phyloP scores from a whole-genome alignment of 1,140 invertebrate genomes.

The Brachystomella parvula region DNA sequence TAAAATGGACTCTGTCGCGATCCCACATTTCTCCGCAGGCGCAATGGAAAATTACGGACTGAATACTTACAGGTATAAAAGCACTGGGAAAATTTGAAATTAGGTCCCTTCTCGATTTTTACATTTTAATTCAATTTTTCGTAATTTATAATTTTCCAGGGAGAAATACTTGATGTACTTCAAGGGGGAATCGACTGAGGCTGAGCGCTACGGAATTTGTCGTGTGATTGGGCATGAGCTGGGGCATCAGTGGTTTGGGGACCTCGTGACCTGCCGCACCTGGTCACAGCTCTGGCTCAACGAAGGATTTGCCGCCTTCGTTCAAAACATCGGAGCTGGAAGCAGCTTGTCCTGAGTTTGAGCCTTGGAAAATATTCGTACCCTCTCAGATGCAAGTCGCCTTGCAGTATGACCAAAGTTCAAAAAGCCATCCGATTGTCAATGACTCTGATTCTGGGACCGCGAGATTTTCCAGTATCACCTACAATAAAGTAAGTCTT shows the following conservation, averaged over 20 bases:
- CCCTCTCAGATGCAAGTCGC: background rate
- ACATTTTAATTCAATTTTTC: constrained; percentile 12
- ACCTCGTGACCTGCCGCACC: constrained; percentile 39
- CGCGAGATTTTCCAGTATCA: constrained; percentile 89
- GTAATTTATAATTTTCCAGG: background rate
- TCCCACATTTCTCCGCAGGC: constrained; percentile 68
- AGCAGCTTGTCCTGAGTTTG: constrained; percentile 25
- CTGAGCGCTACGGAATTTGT: background rate
- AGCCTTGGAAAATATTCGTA: constrained; percentile 46
- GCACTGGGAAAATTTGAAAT: no score
- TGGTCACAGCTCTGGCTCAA: constrained; percentile 40
- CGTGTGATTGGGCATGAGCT: constrained; percentile 21
- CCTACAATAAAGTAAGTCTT: constrained; percentile 71
- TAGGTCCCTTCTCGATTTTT: background rate
- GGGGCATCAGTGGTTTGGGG: constrained; percentile 34
- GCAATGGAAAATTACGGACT: constrained; percentile 53
- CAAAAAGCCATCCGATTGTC: constrained; percentile 1
- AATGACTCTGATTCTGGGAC: constrained; percentile 76
- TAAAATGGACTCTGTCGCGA: constrained; percentile 90
- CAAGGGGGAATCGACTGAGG: constrained; percentile 4
- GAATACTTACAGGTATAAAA: constrained; percentile 46
- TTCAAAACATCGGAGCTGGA: constrained; percentile 37
- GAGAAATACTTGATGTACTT: constrained; percentile 12
- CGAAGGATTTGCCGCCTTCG: constrained; percentile 41
- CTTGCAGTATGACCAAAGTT: background rate